Evolutionary conservation across 2,113 vertebrate species (phyloP).

Genomic region (Martes martes): DNA sequence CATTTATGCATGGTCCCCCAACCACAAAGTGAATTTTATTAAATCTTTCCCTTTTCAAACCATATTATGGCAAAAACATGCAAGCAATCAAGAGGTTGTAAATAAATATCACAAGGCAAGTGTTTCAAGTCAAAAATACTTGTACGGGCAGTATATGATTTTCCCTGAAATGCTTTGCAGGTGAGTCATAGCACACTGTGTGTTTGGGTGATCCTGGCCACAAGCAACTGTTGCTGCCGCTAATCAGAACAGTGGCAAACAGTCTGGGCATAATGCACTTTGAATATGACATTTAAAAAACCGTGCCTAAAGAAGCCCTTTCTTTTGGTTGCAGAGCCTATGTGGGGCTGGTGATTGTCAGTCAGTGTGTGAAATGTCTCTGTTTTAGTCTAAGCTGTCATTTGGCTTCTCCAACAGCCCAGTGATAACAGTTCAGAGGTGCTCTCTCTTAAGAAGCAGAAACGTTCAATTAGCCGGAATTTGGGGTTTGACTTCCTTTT

Average conservation of each 20-base stretch:
- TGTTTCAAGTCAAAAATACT: constrained; percentile 75
- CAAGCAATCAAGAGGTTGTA: constrained; percentile 50
- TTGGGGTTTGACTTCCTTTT: constrained; percentile 48
- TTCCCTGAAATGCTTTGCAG: constrained; percentile 80
- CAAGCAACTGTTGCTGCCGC: constrained; percentile 53
- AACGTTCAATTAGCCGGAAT: constrained; percentile 56
- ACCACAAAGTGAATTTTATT: constrained; percentile 12
- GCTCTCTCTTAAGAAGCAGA: constrained; percentile 57
- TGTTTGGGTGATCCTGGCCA: constrained; percentile 72
- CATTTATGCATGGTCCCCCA: not conserved
- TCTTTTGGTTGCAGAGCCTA: not conserved
- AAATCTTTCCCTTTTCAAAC: constrained; percentile 40
- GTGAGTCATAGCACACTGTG: constrained; percentile 80
- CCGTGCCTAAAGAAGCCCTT: constrained; percentile 24
- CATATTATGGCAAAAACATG: constrained; percentile 28
- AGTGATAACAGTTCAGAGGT: constrained; percentile 48
- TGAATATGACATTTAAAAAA: constrained; percentile 26
- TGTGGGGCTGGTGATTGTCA: not conserved
- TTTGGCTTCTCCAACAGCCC: constrained; percentile 32
- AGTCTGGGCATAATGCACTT: not conserved
- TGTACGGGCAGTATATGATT: constrained; percentile 80
- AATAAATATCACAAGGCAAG: constrained; percentile 73
- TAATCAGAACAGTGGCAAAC: constrained; percentile 40
- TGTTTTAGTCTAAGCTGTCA: constrained; percentile 43
- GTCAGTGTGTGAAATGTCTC: not conserved